Conservation (phyloP, 2,797 vertebrate genomes). For the Siniperca obscura region DNA sequence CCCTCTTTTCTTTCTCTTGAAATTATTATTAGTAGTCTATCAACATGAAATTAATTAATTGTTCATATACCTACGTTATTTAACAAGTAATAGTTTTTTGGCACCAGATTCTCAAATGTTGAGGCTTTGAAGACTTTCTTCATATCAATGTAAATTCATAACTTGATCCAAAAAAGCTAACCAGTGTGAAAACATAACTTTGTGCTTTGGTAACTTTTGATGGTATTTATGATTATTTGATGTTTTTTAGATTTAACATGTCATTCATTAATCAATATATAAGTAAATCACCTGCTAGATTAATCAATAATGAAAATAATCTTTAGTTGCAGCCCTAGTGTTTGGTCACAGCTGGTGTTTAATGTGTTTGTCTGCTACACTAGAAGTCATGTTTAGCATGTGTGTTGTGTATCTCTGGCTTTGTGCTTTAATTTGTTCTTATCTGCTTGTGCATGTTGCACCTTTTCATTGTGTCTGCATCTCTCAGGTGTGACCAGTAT, state of each 20-base stretch:
- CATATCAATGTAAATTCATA: neutral
- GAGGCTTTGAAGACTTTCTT: neutral
- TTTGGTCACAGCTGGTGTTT: slow-evolving; percentile 18
- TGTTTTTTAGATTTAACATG: neutral
- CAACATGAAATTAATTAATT: neutral
- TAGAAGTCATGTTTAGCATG: slow-evolving; percentile 6
- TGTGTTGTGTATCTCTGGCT: slow-evolving; percentile 27
- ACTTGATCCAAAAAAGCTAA: neutral
- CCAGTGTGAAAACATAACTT: neutral
- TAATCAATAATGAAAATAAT: slow-evolving; percentile 13
- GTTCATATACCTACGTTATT: neutral
- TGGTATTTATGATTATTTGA: neutral
- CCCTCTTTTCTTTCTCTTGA: neutral
- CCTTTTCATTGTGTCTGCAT: slow-evolving; percentile 46
- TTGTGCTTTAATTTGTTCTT: slow-evolving; percentile 28
- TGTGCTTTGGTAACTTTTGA: neutral
- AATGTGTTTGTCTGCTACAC: slow-evolving; percentile 6
- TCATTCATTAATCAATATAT: neutral
- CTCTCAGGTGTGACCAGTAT: slow-evolving; percentile 90
- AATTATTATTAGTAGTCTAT: neutral
- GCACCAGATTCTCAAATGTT: neutral
- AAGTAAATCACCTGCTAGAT: neutral
- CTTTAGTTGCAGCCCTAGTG: neutral
- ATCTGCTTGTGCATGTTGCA: slow-evolving; percentile 64
- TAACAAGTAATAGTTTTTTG: neutral